Percentiles rank a stretch among this genome's conserved stretches.
Evolutionary conservation across 2,113 vertebrate genomes (phyloP).

Genomic region (Syrmaticus mikado): DNA sequence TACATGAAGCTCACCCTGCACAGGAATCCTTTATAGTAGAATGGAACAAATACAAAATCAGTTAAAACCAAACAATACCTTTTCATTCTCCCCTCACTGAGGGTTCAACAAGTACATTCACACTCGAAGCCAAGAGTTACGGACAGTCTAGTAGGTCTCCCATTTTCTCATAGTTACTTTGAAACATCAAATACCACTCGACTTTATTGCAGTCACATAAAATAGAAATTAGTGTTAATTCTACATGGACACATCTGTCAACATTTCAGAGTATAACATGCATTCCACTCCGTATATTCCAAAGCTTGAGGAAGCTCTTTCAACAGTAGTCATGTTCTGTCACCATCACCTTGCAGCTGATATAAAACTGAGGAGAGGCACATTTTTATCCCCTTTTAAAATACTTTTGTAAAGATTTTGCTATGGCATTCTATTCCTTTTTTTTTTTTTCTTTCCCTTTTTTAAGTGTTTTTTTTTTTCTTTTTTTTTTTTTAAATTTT

Average conservation of each 20-base stretch:
- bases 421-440: not conserved
- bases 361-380: not conserved
- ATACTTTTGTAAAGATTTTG: not conserved
- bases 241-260: not conserved
- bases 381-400: not conserved
- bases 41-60: not conserved
- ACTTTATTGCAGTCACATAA: not conserved
- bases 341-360: not conserved
- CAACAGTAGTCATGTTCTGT: not conserved
- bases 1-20: conserved; percentile 4
- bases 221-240: conserved; percentile 9
- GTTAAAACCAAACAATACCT: not conserved
- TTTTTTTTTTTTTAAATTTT: not conserved
- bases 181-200: not conserved
- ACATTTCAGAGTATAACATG: not conserved
- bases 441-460: not conserved
- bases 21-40: conserved; percentile 16
- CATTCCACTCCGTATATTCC: not conserved
- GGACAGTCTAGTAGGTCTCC: not conserved
- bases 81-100: conserved; percentile 9
- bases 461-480: not conserved
- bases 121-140: not conserved
- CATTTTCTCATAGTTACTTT: not conserved
- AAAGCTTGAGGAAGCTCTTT: not conserved
- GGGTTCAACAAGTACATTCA: not conserved